Base-by-base conservation (phyloP, 1,140 invertebrate genomes). In the Bombus consobrinus region DNA sequence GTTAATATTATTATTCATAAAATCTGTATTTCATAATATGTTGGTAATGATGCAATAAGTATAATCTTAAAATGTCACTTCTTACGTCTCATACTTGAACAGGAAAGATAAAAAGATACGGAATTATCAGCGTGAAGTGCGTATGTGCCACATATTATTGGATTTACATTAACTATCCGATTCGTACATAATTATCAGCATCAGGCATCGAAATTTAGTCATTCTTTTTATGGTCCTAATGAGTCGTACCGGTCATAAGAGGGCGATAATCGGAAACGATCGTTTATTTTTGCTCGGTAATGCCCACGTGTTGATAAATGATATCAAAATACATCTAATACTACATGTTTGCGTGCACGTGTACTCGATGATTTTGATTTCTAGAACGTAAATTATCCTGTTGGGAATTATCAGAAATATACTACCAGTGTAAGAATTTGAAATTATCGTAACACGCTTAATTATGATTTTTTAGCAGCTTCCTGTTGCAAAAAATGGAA, bases 231-330 rank as follows among this genome's bases (percentile, higher is more conserved):
- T 80, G 43, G 64, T 76, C 37, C 68, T 41, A 32, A 73, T 41
- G 72, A 47, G 47, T 25, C 9, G 18, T 43, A 85, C 83, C 75
- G 18, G 37, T 28, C 41, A 39, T 82, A 87, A 57, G 81, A 79
- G 59, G 32, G n/a, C n/a, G 59, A 73, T 72, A 22, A 39, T 74
- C 59, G 68, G 74, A 66, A 64, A 59, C 1, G 59, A 43, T 22
- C n/a, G 9, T 32, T 32, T 43, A 53, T 47, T 80, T 47, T 22
- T 2, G 15, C 22, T 69, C n/a, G 59, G 53, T 59, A 41, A 74
- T 69, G 2, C 9, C 57, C 82, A 57, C 74, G 57, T 74, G 37
- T 12, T 39, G 76, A 79, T 85, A 78, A 74, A 1, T 57, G 22
- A 3, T 80, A 73, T 77, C 74, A 6, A 53, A 75, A 69, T 53